Evolutionary conservation across 2,888 invertebrate species (phyloP).

Genomic region (Poecilus cupreus): DNA sequence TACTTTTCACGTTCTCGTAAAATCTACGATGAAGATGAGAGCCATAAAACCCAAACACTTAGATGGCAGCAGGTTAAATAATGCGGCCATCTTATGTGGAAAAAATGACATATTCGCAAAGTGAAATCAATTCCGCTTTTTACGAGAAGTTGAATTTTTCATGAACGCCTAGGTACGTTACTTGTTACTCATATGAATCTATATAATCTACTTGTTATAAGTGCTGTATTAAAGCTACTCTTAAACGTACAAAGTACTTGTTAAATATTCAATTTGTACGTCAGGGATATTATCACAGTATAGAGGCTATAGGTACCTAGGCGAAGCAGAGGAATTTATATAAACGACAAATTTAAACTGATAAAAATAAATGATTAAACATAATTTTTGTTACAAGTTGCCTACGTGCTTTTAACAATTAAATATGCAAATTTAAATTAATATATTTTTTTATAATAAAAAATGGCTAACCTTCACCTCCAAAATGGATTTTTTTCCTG

Average conservation of each 20-base stretch:
- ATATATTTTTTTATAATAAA: no score
- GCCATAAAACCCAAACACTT: slow-evolving; percentile 50
- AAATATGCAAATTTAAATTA: no score
- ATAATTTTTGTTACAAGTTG: no score
- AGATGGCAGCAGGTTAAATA: slow-evolving; percentile 47
- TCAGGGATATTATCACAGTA: no score
- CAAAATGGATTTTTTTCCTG: no score
- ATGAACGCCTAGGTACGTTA: not conserved
- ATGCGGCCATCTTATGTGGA: slow-evolving; percentile 27
- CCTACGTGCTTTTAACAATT: no score
- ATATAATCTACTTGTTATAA: not conserved
- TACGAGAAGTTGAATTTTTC: slow-evolving; percentile 41
- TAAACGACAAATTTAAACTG: no score
- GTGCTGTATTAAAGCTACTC: not conserved
- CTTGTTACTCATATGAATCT: slow-evolving; percentile 20
- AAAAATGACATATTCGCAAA: slow-evolving; percentile 40
- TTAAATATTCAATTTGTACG: not conserved
- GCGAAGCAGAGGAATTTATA: no score
- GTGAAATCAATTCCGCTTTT: slow-evolving; percentile 34
- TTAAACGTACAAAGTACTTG: not conserved
- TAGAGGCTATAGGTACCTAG: no score
- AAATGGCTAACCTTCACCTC: no score
- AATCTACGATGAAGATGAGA: slow-evolving; percentile 42
- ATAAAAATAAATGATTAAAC: no score
- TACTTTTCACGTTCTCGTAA: slow-evolving; percentile 45